Percentiles rank a stretch among this genome's conserved stretches.
Conservation (phyloP, 1,140 invertebrate species). For the Solen grandis region DNA sequence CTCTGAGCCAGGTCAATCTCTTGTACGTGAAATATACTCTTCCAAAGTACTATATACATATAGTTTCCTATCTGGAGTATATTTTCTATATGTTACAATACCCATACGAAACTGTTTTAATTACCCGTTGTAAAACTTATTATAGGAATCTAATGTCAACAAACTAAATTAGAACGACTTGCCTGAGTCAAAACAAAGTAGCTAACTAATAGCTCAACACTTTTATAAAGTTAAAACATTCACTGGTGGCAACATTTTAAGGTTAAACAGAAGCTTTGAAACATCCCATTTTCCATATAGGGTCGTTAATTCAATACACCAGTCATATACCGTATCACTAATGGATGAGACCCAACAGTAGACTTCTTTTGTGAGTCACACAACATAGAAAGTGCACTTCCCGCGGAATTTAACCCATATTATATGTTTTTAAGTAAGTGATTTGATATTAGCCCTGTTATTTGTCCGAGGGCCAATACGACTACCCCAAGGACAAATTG, state of each 20-base stretch:
- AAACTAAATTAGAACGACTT: background rate
- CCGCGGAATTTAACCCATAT: conserved; percentile 54
- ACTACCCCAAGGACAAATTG: too few relatives aligned
- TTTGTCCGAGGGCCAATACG: too few relatives aligned
- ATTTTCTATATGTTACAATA: background rate
- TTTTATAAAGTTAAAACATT: conserved; percentile 5
- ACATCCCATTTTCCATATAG: conserved; percentile 36
- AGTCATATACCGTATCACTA: conserved; percentile 29
- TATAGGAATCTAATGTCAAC: background rate
- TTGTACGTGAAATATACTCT: conserved; percentile 31
- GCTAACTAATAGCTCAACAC: conserved; percentile 7
- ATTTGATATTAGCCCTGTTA: too few relatives aligned
- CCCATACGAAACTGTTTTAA: background rate
- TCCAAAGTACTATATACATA: conserved; percentile 28
- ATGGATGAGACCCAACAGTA: conserved; percentile 16
- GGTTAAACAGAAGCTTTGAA: background rate
- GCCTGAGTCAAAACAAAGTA: conserved; percentile 8
- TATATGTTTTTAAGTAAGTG: too few relatives aligned
- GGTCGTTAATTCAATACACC: conserved; percentile 44
- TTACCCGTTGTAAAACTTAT: background rate
- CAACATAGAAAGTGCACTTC: conserved; percentile 34
- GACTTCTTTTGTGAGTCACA: conserved; percentile 2
- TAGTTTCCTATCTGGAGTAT: conserved; percentile 1
- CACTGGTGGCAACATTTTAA: background rate
- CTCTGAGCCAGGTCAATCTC: background rate